Evolutionary conservation across 2,113 vertebrate species (phyloP).

Genomic region (Spheniscus mendiculus): DNA sequence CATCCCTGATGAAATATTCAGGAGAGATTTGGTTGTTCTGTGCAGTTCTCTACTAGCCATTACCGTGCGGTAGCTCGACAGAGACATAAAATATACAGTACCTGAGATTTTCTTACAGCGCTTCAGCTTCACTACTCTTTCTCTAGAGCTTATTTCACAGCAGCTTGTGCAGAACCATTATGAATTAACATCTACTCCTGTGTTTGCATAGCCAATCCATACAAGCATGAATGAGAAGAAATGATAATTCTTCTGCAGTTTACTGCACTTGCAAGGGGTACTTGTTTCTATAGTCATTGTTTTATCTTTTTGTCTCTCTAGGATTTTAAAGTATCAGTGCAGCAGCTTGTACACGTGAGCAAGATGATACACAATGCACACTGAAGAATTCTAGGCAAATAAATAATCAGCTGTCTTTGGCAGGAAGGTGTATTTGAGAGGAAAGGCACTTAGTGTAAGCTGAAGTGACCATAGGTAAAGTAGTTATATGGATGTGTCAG

Average conservation of each 20-base stretch:
- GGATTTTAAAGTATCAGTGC: not conserved
- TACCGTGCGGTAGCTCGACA: not conserved
- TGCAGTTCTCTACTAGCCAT: not conserved
- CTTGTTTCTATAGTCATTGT: not conserved
- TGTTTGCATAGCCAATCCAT: not conserved
- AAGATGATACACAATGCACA: not conserved
- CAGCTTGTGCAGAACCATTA: not conserved
- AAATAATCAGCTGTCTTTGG: not conserved
- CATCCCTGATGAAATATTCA: not conserved
- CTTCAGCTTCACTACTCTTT: not conserved
- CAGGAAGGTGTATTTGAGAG: not conserved
- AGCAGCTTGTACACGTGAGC: not conserved
- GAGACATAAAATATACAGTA: not conserved
- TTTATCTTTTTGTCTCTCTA: not conserved
- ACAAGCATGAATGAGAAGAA: not conserved
- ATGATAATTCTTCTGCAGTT: not conserved
- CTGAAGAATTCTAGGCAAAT: not conserved
- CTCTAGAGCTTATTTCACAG: slow-evolving; percentile 5
- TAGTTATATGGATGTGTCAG: not conserved
- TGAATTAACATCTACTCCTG: not conserved
- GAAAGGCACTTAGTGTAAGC: not conserved
- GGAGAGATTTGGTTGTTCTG: not conserved
- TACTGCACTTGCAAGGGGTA: not conserved
- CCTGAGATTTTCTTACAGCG: not conserved
- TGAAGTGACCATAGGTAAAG: not conserved